These are phyloP conservation scores for Pangasianodon hypophthalmus DNA, from an alignment of 2,113 vertebrate genomes.

Conservation along the genomic window DNA sequence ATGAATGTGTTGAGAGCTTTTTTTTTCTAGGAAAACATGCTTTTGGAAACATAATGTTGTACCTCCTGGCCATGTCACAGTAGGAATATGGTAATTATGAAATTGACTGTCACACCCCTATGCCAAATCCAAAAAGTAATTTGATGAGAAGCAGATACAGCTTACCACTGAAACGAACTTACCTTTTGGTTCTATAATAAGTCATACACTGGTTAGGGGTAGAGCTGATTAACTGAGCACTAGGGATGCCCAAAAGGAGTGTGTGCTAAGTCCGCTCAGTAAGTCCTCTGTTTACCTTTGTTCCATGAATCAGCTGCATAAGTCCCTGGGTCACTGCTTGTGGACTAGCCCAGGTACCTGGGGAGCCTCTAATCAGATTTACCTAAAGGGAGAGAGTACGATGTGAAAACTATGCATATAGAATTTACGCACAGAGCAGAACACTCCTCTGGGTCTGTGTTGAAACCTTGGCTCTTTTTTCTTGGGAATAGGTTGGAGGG, in stretches of 20 bases:
- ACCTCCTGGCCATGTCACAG: background rate
- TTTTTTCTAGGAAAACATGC: background rate
- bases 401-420: background rate
- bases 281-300: slow-evolving; percentile 10
- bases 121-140: background rate
- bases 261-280: background rate
- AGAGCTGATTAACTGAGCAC: background rate
- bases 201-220: background rate
- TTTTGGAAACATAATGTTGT: background rate
- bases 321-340: background rate
- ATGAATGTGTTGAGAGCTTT: background rate
- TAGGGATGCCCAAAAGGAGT: background rate
- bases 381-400: background rate
- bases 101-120: background rate
- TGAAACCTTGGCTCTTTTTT: background rate
- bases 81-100: background rate
- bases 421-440: background rate
- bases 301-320: background rate
- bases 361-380: slow-evolving; percentile 20
- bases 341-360: background rate
- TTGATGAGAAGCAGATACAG: background rate
- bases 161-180: background rate
- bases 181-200: background rate
- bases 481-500: background rate
- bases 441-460: background rate